Base-by-base conservation (phyloP, 2,113 vertebrate genomes). In the Stercorarius parasiticus region DNA sequence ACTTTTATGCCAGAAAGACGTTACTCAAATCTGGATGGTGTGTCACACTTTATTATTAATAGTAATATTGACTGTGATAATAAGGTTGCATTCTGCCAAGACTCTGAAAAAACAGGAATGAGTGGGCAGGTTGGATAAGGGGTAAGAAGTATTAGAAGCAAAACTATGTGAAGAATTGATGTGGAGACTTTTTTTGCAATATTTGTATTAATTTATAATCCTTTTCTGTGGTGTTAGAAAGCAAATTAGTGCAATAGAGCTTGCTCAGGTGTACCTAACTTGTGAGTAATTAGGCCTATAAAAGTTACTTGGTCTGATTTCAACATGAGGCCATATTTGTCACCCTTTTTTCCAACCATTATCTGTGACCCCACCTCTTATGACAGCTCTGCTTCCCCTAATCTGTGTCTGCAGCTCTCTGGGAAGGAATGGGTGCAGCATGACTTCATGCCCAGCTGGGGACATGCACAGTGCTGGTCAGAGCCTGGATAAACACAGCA, bases 1-100 rank as follows among this genome's bases (percentile, higher is more conserved):
- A 61, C 77, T 70, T 81, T 38, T 65, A 34, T 49, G 69, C 83
- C 81, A 94, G 86, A 78, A 93, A 72, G 73, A 67, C 34, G 42
- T 85, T 76, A 50, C n/a, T 82, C 30, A 36, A 45, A 70, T 77
- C 45, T 85, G 50, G 67, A 66, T 73, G 43, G 12, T 42, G 13
- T 45, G 32, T 65, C 52, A 38, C 55, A 25, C 23, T 47, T 64
- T 17, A 26, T 64, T 87, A 94, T 73, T 93, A 88, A 81, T 73
- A 73, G 62, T 47, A 73, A 62, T 80, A 61, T 43, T 81, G 53
- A 49, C 58, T 79, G 74, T 47, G 49, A 81, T 64, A 38, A 23
- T 82, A 64, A 73, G 32, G 47, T 45, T 85, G 8, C 6, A 2
- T 82, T 91, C 61, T 81, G 22, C 67, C 71, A 95, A 66, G 61